Conservation (phyloP, 2,797 vertebrate genomes). For the Xerus rutilus region DNA sequence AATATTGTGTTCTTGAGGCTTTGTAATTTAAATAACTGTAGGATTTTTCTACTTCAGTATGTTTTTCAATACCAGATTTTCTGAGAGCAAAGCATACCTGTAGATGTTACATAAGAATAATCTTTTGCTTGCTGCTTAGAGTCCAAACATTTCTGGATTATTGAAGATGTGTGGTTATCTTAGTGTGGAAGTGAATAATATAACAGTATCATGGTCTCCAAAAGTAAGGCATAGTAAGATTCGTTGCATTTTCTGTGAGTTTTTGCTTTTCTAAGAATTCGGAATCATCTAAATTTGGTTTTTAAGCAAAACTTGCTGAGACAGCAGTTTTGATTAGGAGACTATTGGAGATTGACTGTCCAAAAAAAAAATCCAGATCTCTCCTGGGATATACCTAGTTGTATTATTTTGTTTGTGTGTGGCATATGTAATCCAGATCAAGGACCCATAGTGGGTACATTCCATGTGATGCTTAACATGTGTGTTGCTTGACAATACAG, state of each 20-base stretch:
- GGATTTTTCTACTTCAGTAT: background rate
- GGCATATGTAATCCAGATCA: background rate
- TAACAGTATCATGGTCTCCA: background rate
- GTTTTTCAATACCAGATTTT: background rate
- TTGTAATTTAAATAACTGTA: background rate
- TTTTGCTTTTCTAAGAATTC: conserved; percentile 35
- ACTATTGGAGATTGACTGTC: background rate
- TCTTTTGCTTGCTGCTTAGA: background rate
- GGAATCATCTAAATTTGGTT: background rate
- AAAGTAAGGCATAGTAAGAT: background rate
- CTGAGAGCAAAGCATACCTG: background rate
- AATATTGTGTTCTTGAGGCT: background rate
- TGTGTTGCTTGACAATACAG: background rate
- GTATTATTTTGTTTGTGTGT: background rate
- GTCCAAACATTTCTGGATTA: background rate
- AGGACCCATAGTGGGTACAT: background rate
- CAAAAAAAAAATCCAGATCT: background rate
- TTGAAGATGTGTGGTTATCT: background rate
- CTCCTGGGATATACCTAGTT: background rate
- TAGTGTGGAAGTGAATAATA: background rate
- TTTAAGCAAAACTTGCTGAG: background rate
- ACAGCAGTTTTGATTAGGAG: background rate
- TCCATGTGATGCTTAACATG: background rate
- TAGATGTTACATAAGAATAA: background rate
- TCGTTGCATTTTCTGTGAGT: background rate